Evolutionary conservation across 1,140 invertebrate genomes (phyloP).

Genomic region (Drosophila persimilis): DNA sequence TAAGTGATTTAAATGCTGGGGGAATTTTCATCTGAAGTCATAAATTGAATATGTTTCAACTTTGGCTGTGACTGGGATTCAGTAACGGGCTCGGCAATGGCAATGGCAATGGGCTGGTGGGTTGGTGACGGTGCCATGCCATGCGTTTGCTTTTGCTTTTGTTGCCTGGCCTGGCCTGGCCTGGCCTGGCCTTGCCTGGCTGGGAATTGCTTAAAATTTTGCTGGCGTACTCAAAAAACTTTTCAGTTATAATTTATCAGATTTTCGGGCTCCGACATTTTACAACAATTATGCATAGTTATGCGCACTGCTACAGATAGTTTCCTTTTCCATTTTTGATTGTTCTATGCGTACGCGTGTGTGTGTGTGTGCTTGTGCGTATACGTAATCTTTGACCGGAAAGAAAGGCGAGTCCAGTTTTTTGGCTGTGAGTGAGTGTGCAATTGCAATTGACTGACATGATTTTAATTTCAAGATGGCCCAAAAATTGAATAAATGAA

Average conservation of each 20-base stretch:
- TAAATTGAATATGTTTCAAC: slow-evolving; percentile 71
- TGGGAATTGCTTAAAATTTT: slow-evolving; percentile 56
- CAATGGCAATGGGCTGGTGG: too few relatives aligned
- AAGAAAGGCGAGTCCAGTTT: slow-evolving; percentile 28
- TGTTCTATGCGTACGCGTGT: not conserved
- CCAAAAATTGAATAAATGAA: slow-evolving; percentile 25
- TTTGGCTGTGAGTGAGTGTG: slow-evolving; percentile 22
- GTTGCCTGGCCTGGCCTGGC: too few relatives aligned
- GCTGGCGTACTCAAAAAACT: slow-evolving; percentile 56
- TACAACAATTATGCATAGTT: slow-evolving; percentile 66
- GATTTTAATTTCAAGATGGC: slow-evolving; percentile 28
- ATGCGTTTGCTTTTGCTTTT: slow-evolving; percentile 9
- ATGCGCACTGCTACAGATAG: slow-evolving; percentile 57
- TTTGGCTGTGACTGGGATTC: slow-evolving; percentile 48
- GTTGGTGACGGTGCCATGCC: too few relatives aligned
- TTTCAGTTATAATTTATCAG: slow-evolving; percentile 71
- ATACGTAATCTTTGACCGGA: slow-evolving; percentile 37
- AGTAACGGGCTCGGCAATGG: slow-evolving; percentile 14
- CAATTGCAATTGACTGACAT: slow-evolving; percentile 37
- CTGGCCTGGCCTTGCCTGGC: slow-evolving; percentile 1
- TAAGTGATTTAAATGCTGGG: slow-evolving; percentile 66
- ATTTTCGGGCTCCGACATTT: slow-evolving; percentile 65
- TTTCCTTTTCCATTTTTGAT: slow-evolving; percentile 34
- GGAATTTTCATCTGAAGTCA: slow-evolving; percentile 57
- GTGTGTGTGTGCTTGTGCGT: slow-evolving; percentile 21